Evolutionary conservation across 2,113 vertebrate genomes (phyloP).

Genomic region (Hippoglossus stenolepis): DNA sequence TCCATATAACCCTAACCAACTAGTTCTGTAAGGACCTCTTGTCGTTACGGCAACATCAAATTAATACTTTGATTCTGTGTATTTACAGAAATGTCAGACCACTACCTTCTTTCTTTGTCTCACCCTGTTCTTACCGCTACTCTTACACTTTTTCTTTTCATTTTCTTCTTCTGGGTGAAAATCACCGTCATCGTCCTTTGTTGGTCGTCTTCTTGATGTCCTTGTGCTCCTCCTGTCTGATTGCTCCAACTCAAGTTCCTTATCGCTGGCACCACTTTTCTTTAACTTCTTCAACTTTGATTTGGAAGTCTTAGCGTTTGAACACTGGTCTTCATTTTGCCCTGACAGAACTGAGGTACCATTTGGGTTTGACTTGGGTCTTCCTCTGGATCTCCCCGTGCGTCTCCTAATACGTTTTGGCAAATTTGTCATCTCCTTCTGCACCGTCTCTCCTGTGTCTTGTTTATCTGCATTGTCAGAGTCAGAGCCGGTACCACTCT

Average conservation of each 20-base stretch:
- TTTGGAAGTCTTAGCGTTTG: background rate
- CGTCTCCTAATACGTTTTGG: conserved; percentile 5
- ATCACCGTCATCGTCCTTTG: conserved; percentile 34
- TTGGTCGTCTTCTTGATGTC: conserved; percentile 7
- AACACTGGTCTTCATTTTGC: background rate
- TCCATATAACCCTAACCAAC: background rate
- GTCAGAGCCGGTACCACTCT: background rate
- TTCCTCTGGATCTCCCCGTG: conserved; percentile 43
- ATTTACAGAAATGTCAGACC: conserved; percentile 1
- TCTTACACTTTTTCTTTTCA: conserved; percentile 17
- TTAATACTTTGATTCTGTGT: background rate
- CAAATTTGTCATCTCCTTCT: background rate
- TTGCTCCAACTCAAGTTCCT: conserved; percentile 14
- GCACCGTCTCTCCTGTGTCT: background rate
- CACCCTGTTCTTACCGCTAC: background rate
- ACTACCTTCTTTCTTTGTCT: background rate
- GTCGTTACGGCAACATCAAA: background rate
- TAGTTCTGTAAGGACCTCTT: background rate
- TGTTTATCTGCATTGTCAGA: background rate
- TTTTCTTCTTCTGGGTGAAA: conserved; percentile 27
- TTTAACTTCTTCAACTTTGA: conserved; percentile 19
- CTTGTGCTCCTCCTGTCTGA: conserved; percentile 11
- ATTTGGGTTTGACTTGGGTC: conserved; percentile 22
- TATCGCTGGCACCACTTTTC: background rate
- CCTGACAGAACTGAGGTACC: background rate